A percentile compares a stretch with the other conserved stretches of the same genome.
Evolutionary conservation across 2,888 invertebrate genomes (phyloP).

Genomic region (Serripes groenlandicus): DNA sequence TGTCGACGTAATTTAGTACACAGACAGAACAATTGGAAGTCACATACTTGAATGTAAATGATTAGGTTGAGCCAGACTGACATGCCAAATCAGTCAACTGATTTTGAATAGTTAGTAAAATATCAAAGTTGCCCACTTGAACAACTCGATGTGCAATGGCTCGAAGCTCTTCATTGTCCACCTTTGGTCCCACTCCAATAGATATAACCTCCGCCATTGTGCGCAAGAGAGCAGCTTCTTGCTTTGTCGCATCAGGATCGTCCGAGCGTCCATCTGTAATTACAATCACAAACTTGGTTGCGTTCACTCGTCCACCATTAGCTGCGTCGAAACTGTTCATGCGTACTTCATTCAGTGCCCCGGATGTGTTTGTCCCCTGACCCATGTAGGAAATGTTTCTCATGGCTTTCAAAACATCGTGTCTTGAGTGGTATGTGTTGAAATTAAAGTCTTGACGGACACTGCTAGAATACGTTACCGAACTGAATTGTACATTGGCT

Average conservation of each 20-base stretch:
- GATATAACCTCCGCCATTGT: conserved; percentile 57
- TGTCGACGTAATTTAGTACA: too few relatives aligned
- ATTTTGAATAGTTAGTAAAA: conserved; percentile 59
- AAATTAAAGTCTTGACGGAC: conserved; percentile 68
- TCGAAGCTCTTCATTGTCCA: conserved; percentile 58
- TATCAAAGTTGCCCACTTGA: conserved; percentile 62
- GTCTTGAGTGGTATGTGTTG: conserved; percentile 58
- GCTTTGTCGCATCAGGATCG: conserved; percentile 54
- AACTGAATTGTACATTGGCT: conserved; percentile 65
- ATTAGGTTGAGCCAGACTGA: conserved; percentile 9
- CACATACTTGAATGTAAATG: too few relatives aligned
- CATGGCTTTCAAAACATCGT: conserved; percentile 65
- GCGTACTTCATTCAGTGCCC: conserved; percentile 63
- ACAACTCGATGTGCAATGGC: conserved; percentile 56
- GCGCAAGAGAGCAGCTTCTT: conserved; percentile 58
- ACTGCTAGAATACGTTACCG: conserved; percentile 61
- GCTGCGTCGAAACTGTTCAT: conserved; percentile 47
- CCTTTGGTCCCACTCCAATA: conserved; percentile 65
- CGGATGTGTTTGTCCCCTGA: conserved; percentile 71
- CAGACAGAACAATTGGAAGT: too few relatives aligned
- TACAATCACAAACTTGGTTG: conserved; percentile 71
- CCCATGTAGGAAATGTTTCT: conserved; percentile 64
- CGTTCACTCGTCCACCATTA: conserved; percentile 59
- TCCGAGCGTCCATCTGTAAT: conserved; percentile 74
- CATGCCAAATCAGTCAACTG: conserved; percentile 67